A percentile compares a stretch with the other conserved stretches of the same genome.
Evolutionary conservation across 2,888 invertebrate genomes (phyloP).

Genomic region (Neria commutata): DNA sequence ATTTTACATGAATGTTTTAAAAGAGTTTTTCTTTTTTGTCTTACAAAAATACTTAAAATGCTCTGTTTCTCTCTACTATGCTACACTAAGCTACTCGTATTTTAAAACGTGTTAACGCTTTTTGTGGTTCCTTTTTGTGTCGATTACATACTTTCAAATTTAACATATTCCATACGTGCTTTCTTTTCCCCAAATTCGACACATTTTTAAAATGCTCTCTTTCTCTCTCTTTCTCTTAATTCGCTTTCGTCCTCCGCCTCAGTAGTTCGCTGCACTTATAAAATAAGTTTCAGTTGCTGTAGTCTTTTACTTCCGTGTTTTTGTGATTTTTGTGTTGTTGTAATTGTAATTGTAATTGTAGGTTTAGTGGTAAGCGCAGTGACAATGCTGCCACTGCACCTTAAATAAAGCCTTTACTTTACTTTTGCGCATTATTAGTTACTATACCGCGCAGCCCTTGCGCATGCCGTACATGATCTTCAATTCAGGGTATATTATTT

Average conservation of each 20-base stretch:
- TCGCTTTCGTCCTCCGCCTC: too few species aligned
- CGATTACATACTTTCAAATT: background rate
- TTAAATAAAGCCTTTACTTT: constrained; percentile 40
- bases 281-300: constrained; percentile 14
- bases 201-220: background rate
- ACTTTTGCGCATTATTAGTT: constrained; percentile 51
- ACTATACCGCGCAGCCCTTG: constrained; percentile 81
- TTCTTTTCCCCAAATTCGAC: background rate
- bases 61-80: background rate
- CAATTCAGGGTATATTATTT: constrained; percentile 83
- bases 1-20: too few species aligned
- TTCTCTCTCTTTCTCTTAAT: background rate
- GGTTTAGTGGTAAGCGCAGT: background rate
- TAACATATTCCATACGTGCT: background rate
- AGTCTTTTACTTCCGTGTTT: constrained; percentile 16
- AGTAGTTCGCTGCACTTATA: too few species aligned
- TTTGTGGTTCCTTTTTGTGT: background rate
- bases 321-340: constrained; percentile 36
- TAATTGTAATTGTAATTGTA: constrained; percentile 13
- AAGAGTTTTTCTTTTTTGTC: too few species aligned
- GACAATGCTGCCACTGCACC: background rate
- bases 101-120: background rate
- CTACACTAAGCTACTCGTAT: background rate
- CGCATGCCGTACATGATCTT: constrained; percentile 82
- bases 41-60: background rate